These are phyloP conservation scores for Labeo rohita DNA, from an alignment of 2,113 vertebrate genomes.

Conservation along the genomic window DNA sequence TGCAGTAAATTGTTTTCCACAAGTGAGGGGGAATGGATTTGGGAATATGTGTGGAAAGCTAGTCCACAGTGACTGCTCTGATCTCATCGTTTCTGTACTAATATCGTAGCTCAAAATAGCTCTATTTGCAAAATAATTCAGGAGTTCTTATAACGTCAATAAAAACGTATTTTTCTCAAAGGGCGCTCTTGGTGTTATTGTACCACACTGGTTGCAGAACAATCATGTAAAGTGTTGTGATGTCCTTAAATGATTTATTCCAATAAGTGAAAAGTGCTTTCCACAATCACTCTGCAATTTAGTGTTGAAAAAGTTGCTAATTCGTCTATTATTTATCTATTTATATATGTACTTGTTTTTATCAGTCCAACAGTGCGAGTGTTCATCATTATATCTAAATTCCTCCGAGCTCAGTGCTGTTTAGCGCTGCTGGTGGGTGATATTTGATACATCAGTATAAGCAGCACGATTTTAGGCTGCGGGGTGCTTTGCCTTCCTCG, in stretches of 20 bases:
- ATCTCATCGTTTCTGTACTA: background rate
- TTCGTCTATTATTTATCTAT: background rate
- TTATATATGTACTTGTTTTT: slow-evolving; percentile 11
- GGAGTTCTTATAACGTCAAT: background rate
- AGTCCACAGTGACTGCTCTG: background rate
- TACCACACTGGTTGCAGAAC: background rate
- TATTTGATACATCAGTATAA: slow-evolving; percentile 42
- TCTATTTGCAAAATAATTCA: background rate
- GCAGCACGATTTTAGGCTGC: slow-evolving; percentile 14
- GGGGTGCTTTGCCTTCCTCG: slow-evolving; percentile 29
- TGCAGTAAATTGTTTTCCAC: background rate
- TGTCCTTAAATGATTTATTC: background rate
- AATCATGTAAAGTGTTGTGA: background rate
- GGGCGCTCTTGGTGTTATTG: background rate
- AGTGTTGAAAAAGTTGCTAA: slow-evolving; percentile 9
- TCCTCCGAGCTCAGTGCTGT: slow-evolving; percentile 27
- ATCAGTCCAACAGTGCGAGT: slow-evolving; percentile 16
- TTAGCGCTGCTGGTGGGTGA: slow-evolving; percentile 33
- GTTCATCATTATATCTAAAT: slow-evolving; percentile 28
- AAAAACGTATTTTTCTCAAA: background rate
- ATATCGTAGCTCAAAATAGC: background rate
- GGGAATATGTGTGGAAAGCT: background rate
- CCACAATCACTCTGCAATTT: background rate
- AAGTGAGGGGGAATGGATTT: background rate
- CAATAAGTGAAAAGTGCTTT: background rate